Percentiles rank a stretch among this genome's conserved stretches.
These are phyloP conservation scores for Agrilus planipennis DNA, from an alignment of 1,140 invertebrate genomes.

Conservation along the genomic window DNA sequence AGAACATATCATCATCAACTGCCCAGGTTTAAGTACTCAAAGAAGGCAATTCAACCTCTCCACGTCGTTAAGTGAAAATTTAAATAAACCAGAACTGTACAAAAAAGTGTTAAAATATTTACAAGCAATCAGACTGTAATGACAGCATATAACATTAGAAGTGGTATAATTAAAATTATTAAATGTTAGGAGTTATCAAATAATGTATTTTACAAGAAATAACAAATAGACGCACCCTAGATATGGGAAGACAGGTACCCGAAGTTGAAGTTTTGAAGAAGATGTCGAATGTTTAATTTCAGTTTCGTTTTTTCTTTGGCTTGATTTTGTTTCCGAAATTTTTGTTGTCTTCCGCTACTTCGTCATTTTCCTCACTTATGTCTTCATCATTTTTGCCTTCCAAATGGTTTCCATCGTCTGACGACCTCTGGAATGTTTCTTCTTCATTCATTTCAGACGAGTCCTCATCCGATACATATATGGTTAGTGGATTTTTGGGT, in stretches of 20 bases:
- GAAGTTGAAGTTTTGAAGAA: neutral
- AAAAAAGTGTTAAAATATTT: too few relatives aligned
- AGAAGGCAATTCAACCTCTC: too few relatives aligned
- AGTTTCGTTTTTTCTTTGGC: constrained; percentile 1
- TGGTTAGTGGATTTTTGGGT: constrained; percentile 31
- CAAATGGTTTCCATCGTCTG: constrained; percentile 16
- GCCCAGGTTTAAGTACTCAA: too few relatives aligned
- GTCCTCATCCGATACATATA: constrained; percentile 35
- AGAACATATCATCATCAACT: too few relatives aligned
- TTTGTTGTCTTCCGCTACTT: constrained; percentile 20
- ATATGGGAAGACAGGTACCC: neutral
- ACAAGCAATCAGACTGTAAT: too few relatives aligned
- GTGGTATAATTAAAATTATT: too few relatives aligned
- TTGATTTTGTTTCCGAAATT: constrained; percentile 18
- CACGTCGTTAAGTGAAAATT: too few relatives aligned
- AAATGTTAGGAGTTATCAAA: too few relatives aligned
- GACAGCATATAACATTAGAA: too few relatives aligned
- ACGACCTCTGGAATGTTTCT: constrained; percentile 12
- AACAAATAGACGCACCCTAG: neutral
- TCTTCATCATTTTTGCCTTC: constrained; percentile 20
- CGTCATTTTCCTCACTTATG: constrained; percentile 17
- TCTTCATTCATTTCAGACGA: constrained; percentile 15
- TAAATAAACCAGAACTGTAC: too few relatives aligned
- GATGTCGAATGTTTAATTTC: neutral
- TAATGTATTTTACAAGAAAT: neutral